Percentiles rank a stretch among this genome's conserved stretches.
These are phyloP conservation scores for Benitochromis conjunctus DNA, from an alignment of 2,113 vertebrate species.

Conservation along the genomic window DNA sequence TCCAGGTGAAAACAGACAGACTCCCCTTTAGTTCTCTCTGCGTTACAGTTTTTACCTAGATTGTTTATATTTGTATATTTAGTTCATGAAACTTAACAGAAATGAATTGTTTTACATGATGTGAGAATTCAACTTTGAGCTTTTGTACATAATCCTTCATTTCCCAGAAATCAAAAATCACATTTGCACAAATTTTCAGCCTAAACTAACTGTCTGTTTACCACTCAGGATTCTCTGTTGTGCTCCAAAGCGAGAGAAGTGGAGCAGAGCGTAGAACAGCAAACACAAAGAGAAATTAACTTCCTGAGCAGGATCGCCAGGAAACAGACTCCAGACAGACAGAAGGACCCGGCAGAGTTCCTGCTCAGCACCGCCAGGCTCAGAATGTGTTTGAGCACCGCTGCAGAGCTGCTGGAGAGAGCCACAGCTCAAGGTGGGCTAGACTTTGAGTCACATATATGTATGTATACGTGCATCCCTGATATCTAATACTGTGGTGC, in stretches of 20 bases:
- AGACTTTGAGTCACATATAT: background rate
- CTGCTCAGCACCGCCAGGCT: constrained; percentile 64
- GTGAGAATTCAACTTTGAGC: background rate
- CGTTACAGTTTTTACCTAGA: background rate
- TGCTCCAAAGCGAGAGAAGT: background rate
- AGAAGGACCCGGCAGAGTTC: constrained; percentile 64
- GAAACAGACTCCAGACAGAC: constrained; percentile 38
- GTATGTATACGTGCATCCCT: background rate
- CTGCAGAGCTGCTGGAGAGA: constrained; percentile 50
- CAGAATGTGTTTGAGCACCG: constrained; percentile 49
- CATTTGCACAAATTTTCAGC: background rate
- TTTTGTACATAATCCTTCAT: background rate
- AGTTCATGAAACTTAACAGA: background rate
- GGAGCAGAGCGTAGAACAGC: background rate
- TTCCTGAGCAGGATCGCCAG: constrained; percentile 66
- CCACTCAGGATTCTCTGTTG: constrained; percentile 55
- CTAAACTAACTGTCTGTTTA: background rate
- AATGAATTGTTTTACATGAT: background rate
- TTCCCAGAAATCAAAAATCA: background rate
- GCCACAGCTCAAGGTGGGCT: constrained; percentile 4
- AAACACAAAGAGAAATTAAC: background rate
- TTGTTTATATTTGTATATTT: background rate
- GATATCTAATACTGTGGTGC: background rate
- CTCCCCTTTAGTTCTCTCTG: background rate
- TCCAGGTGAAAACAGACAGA: constrained; percentile 56